Conservation (phyloP, 2,888 invertebrate species). For the Sarcophaga caerulescens region DNA sequence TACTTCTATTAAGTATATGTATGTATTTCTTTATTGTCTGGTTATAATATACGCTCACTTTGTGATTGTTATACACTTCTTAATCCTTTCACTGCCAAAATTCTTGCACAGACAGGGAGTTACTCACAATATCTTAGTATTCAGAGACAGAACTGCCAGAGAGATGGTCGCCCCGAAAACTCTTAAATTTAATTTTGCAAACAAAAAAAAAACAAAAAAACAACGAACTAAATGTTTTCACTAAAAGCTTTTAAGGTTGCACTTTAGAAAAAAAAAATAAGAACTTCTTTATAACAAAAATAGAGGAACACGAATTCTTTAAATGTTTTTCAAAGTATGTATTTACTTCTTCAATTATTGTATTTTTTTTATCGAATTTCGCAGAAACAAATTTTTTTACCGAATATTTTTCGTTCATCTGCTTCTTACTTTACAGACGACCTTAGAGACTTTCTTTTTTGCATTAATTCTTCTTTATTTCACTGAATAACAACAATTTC, state of each 20-base stretch:
- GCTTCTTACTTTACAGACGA: neutral
- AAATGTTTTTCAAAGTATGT: neutral
- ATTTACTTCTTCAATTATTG: neutral
- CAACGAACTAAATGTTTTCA: neutral
- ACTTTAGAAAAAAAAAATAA: too few relatives aligned
- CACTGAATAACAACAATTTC: neutral
- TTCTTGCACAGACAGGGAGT: conserved; percentile 49
- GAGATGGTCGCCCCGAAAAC: conserved; percentile 36
- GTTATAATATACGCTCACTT: conserved; percentile 18
- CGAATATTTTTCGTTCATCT: neutral
- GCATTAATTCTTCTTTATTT: neutral
- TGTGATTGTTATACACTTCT: neutral
- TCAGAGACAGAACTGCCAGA: neutral
- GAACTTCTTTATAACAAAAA: neutral
- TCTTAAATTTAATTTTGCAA: conserved; percentile 40
- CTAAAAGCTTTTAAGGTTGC: too few relatives aligned
- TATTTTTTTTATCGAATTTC: neutral
- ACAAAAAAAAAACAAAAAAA: conserved; percentile 28
- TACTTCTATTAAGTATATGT: neutral
- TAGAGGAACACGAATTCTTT: neutral
- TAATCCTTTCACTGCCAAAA: conserved; percentile 1
- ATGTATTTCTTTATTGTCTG: neutral
- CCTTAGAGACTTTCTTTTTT: conserved; percentile 38
- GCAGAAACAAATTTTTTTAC: neutral
- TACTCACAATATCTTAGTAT: conserved; percentile 26